phyloP scores from a whole-genome alignment of 2,888 invertebrate genomes.

The Aromia moschata region DNA sequence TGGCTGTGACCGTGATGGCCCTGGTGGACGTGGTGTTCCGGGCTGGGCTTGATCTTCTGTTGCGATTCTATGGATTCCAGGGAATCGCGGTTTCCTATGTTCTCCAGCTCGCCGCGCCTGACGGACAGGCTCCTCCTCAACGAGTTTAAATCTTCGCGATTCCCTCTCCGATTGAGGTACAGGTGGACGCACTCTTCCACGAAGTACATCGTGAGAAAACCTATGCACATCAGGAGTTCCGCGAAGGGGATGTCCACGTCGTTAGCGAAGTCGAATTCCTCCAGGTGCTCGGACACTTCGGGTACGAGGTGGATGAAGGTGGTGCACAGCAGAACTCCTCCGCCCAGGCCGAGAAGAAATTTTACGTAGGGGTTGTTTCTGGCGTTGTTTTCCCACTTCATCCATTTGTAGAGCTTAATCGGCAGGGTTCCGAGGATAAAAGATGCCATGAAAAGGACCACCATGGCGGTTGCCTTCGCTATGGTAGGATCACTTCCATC shows the following conservation, averaged over 20 bases:
- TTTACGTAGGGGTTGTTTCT: conserved; percentile 67
- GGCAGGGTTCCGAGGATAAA: conserved; percentile 80
- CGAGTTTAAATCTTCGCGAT: conserved; percentile 39
- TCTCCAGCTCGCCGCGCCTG: conserved; percentile 44
- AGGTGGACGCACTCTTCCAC: conserved; percentile 83
- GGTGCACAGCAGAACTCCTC: conserved; percentile 84
- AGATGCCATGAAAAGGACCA: conserved; percentile 78
- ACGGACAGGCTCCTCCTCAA: conserved; percentile 56
- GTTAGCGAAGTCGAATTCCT: conserved; percentile 67
- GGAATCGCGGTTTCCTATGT: not conserved
- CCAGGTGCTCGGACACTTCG: conserved; percentile 77
- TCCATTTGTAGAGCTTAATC: conserved; percentile 72
- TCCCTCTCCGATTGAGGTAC: conserved; percentile 68
- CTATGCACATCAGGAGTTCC: conserved; percentile 76
- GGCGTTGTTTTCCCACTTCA: conserved; percentile 64
- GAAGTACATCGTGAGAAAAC: conserved; percentile 80
- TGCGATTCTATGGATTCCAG: conserved; percentile 5
- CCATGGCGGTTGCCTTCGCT: conserved; percentile 84
- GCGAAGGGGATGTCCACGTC: conserved; percentile 72
- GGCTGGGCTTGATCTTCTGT: not conserved
- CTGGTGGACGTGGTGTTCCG: not conserved
- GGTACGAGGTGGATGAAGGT: conserved; percentile 85
- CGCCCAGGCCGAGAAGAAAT: conserved; percentile 78
- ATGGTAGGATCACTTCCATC: conserved; percentile 50
- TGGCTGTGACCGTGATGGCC: conserved; percentile 39